Base-by-base conservation (phyloP, 2,888 invertebrate genomes). In the Doris montereyensis region DNA sequence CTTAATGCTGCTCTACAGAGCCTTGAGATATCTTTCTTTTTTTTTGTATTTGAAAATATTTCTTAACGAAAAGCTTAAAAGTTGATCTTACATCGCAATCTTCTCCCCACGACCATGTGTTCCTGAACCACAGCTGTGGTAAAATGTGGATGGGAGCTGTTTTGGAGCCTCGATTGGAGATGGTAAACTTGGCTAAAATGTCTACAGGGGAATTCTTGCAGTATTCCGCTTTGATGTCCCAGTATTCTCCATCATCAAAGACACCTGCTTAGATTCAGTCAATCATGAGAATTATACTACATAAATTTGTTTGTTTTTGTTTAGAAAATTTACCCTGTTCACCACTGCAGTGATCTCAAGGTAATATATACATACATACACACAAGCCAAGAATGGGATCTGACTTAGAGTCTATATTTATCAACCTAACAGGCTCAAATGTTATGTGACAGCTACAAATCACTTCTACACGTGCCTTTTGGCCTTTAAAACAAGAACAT, bases 101-200 rank as follows among this genome's bases (percentile, higher is more conserved):
- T 30, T 87, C 85, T 10, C 90, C 90, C 89, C 88, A 89, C 3
- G 86, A 85, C 89, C 89, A 89, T 41, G 86, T 84, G 77, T 89
- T 89, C 58, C 91, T 85, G 82, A 86, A 91, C 91, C 91, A 91
- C 0, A 91, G 79, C 3, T 87, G 88, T 0, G 91, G 91, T 13
- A 91, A 78, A 13, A 91, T 85, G 81, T 90, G 90, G 2, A 91
- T 82, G 0, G 84, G 86, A n/a, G 88, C 87, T n/a, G 79, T 78
- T 2, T 87, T 83, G 17, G 85, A 78, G 5, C 90, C 89, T 41
- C 89, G 82, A 83, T 91, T 91, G 30, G 83, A 81, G 34, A 90
- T 85, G 2, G 89, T 90, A 81, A 89, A 88, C 17, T 85, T 83
- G 30, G 87, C 87, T 13, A 91, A 84, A 2, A 91, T 85, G 78